Percentiles rank a stretch among this genome's conserved stretches.
These are phyloP conservation scores for Heliconius nattereri DNA, from an alignment of 1,140 invertebrate species.

Conservation along the genomic window DNA sequence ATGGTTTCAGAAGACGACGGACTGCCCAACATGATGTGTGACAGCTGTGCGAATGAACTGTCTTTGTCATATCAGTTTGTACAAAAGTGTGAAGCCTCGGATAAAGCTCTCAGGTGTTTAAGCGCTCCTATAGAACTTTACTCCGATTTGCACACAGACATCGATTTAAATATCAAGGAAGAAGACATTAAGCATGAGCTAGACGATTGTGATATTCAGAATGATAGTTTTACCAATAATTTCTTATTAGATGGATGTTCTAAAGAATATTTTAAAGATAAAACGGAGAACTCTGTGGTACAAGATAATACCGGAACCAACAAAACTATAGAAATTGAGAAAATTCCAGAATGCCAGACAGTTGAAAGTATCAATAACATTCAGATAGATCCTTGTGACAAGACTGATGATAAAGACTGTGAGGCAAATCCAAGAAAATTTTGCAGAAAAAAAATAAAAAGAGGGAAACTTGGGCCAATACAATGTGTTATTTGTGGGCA, in stretches of 20 bases:
- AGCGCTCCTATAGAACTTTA: constrained; percentile 38
- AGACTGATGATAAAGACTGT: constrained; percentile 16
- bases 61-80: constrained; percentile 61
- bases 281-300: constrained; percentile 2
- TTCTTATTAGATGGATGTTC: constrained; percentile 19
- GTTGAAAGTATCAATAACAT: background rate
- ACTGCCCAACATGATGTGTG: constrained; percentile 63
- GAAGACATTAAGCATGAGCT: constrained; percentile 51
- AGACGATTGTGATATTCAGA: constrained; percentile 43
- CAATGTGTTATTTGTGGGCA: constrained; percentile 63
- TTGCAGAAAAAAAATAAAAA: constrained; percentile 40
- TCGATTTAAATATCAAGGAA: constrained; percentile 44
- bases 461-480: constrained; percentile 46
- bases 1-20: constrained; percentile 62
- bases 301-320: background rate
- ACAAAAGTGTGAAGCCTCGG: constrained; percentile 66
- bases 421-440: constrained; percentile 33
- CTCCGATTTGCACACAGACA: constrained; percentile 42
- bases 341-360: background rate
- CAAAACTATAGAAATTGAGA: constrained; percentile 10
- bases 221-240: constrained; percentile 35
- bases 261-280: constrained; percentile 24
- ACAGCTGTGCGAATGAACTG: constrained; percentile 58
- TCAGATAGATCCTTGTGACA: constrained; percentile 7
- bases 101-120: constrained; percentile 55